Percentiles rank a stretch among this genome's conserved stretches.
phyloP scores from a whole-genome alignment of 2,797 vertebrate genomes.

The Acrocephalus scirpaceus region DNA sequence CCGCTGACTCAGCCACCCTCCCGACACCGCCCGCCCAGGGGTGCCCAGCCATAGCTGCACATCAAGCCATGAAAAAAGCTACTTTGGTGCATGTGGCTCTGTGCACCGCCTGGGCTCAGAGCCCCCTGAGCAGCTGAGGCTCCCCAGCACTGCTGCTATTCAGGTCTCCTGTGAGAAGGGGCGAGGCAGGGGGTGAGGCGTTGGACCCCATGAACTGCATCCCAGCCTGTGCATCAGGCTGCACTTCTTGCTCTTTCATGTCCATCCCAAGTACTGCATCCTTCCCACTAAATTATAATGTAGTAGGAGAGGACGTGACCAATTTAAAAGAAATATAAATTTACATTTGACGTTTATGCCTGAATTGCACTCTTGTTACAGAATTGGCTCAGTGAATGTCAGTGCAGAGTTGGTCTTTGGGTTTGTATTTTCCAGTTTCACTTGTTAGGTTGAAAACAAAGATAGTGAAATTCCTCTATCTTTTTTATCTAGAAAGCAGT shows the following conservation, averaged over 20 bases:
- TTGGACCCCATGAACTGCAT: background rate
- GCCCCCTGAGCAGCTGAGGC: background rate
- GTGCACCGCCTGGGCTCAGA: fast-evolving
- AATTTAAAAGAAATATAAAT: constrained; percentile 10
- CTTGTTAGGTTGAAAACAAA: background rate
- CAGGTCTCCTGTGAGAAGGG: background rate
- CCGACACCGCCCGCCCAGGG: fast-evolving
- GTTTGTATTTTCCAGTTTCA: background rate
- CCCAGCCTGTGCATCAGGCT: background rate
- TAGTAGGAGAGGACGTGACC: background rate
- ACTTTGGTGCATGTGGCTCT: background rate
- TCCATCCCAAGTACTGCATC: background rate
- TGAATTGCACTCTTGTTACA: background rate
- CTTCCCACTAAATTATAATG: background rate
- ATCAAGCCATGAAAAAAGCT: background rate
- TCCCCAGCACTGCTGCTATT: fast-evolving
- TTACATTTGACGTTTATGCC: background rate
- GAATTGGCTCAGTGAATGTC: background rate
- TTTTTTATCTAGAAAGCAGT: constrained; percentile 17
- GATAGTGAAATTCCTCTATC: background rate
- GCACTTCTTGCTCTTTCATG: background rate
- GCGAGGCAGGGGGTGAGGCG: fast-evolving
- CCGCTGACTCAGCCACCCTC: background rate
- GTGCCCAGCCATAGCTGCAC: background rate
- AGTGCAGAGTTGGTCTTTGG: background rate